phyloP scores from a whole-genome alignment of 2,113 vertebrate genomes.

The Alaudala cheleensis region DNA sequence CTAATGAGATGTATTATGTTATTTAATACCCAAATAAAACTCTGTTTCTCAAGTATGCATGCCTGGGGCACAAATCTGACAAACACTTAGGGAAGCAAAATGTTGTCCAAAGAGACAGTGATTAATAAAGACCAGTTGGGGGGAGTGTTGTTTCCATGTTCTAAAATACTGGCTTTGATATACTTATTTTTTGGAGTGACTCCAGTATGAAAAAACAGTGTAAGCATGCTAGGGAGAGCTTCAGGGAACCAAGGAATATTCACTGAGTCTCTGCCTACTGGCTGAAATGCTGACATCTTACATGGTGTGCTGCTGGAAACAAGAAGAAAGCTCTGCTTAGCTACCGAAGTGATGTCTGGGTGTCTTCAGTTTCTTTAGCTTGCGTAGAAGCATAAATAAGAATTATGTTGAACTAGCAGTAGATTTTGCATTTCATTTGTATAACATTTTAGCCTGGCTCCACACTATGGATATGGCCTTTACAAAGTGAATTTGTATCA shows the following conservation, averaged over 20 bases:
- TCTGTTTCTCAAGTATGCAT: conserved; percentile 43
- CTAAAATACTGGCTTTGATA: conserved; percentile 41
- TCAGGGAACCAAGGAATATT: not conserved
- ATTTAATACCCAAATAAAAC: conserved; percentile 36
- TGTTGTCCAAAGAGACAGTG: conserved; percentile 13
- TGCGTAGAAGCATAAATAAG: not conserved
- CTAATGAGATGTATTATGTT: conserved; percentile 48
- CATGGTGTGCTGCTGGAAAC: not conserved
- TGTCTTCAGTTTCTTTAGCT: not conserved
- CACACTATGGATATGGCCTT: not conserved
- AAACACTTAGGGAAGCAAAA: conserved; percentile 52
- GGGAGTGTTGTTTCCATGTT: not conserved
- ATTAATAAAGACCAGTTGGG: conserved; percentile 38
- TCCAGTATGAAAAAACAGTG: conserved; percentile 16
- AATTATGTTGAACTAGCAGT: not conserved
- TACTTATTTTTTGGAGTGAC: conserved; percentile 21
- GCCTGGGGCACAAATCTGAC: conserved; percentile 52
- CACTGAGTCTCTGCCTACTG: not conserved
- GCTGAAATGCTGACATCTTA: not conserved
- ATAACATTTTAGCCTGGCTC: not conserved
- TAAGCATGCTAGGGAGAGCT: not conserved
- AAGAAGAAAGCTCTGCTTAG: not conserved
- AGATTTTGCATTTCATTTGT: not conserved
- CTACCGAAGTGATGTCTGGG: not conserved
- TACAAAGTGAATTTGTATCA: not conserved